Conservation (phyloP, 2,888 invertebrate species). For the Rhorus exstirpatorius region DNA sequence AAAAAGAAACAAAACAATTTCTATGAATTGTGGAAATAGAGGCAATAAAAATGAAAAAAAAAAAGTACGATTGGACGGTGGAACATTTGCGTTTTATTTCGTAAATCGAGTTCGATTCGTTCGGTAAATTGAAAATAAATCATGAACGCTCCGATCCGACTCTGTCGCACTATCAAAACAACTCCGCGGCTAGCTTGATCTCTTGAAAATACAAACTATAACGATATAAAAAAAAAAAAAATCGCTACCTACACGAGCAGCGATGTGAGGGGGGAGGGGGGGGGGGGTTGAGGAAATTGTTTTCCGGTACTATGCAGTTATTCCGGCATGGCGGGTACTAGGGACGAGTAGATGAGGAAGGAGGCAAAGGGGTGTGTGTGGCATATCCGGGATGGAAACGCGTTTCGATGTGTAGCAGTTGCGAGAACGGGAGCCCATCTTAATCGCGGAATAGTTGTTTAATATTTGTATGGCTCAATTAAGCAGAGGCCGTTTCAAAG, state of each 20-base stretch:
- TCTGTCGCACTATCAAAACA: constrained; percentile 43
- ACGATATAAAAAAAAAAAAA: constrained; percentile 20
- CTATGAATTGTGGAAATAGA: background rate
- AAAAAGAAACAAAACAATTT: constrained; percentile 3
- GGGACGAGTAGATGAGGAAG: background rate
- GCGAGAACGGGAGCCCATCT: constrained; percentile 28
- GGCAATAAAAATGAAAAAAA: constrained; percentile 12
- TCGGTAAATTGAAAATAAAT: constrained; percentile 65
- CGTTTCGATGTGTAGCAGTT: constrained; percentile 28
- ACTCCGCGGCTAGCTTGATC: constrained; percentile 56
- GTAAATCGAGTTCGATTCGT: constrained; percentile 60
- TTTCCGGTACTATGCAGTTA: constrained; percentile 64
- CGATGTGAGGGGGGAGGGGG: too few relatives aligned
- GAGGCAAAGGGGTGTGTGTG: background rate
- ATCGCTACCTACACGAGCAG: constrained; percentile 25
- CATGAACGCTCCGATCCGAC: constrained; percentile 38
- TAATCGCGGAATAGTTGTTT: constrained; percentile 46
- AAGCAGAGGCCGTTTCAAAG: constrained; percentile 35
- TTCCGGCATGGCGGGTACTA: constrained; percentile 26
- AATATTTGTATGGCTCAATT: constrained; percentile 64
- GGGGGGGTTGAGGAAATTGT: constrained; percentile 69
- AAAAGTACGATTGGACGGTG: constrained; percentile 22
- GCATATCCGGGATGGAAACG: constrained; percentile 24
- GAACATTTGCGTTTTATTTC: constrained; percentile 53
- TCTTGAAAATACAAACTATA: constrained; percentile 39